A percentile compares a stretch with the other conserved stretches of the same genome.
phyloP scores from a whole-genome alignment of 1,140 invertebrate species.

The Formica exsecta region DNA sequence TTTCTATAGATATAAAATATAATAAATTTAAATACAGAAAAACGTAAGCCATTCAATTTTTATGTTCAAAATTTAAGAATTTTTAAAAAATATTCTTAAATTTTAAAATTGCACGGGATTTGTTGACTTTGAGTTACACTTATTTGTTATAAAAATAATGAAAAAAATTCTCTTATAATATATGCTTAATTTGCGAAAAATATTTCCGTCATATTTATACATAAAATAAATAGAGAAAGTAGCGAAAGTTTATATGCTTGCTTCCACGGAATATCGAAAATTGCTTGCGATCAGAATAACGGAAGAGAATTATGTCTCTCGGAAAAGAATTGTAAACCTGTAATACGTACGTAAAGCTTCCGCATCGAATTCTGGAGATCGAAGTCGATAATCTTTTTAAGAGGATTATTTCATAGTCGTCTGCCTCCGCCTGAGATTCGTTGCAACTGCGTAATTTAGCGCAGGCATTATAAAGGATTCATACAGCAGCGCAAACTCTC shows the following conservation, averaged over 20 bases:
- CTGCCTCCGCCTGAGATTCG: slow-evolving; percentile 13
- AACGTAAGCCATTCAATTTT: not conserved
- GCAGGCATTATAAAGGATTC: slow-evolving; percentile 66
- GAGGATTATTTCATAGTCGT: slow-evolving; percentile 67
- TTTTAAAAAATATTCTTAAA: not conserved
- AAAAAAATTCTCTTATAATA: not conserved
- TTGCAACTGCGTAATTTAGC: slow-evolving; percentile 63
- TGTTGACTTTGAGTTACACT: not conserved
- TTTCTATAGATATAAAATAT: not conserved
- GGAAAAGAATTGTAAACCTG: slow-evolving; percentile 31
- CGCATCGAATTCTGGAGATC: slow-evolving; percentile 40
- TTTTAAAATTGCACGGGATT: not conserved
- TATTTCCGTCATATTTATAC: not conserved
- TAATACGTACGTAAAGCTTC: slow-evolving; percentile 9
- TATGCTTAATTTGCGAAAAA: not conserved
- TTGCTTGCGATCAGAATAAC: slow-evolving; percentile 23
- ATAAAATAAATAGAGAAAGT: slow-evolving; percentile 21
- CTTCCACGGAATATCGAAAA: slow-evolving; percentile 10
- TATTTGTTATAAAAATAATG: not conserved
- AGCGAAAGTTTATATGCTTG: slow-evolving; percentile 5
- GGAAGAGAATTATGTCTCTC: slow-evolving; percentile 31
- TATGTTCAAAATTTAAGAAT: not conserved
- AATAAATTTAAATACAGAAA: not conserved
- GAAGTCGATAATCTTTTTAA: slow-evolving; percentile 66
- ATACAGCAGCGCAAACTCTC: slow-evolving; percentile 18